Percentiles rank a stretch among this genome's conserved stretches.
Conservation (phyloP, 1,140 invertebrate species). For the Elymnias hypermnestra region DNA sequence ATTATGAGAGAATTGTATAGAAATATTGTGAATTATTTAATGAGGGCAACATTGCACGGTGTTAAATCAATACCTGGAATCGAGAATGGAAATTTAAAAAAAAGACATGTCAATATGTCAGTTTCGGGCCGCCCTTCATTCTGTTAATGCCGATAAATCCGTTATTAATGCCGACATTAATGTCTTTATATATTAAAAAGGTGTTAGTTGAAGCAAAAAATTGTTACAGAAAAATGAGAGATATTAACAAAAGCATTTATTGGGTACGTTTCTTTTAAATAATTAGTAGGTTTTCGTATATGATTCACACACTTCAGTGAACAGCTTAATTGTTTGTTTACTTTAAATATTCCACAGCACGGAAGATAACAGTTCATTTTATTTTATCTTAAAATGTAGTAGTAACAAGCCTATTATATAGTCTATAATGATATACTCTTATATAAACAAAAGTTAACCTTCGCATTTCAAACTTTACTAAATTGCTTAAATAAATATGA, state of each 20-base stretch:
- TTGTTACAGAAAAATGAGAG: constrained; percentile 34
- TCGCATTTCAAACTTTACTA: no score
- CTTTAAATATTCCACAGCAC: constrained; percentile 1
- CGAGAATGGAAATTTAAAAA: background rate
- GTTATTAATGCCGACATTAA: constrained; percentile 24
- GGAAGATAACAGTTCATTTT: no score
- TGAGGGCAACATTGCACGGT: no score
- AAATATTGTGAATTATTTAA: no score
- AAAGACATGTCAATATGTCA: background rate
- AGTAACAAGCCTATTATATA: no score
- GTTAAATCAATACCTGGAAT: background rate
- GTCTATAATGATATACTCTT: no score
- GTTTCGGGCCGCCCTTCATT: background rate
- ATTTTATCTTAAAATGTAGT: no score
- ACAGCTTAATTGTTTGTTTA: background rate
- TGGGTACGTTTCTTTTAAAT: constrained; percentile 40
- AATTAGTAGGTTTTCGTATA: constrained; percentile 20
- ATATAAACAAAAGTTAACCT: no score
- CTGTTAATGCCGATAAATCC: background rate
- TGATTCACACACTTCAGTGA: background rate
- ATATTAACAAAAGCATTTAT: constrained; percentile 34
- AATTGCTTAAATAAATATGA: no score
- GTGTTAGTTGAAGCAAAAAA: constrained; percentile 36
- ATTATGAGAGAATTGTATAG: no score
- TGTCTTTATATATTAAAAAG: constrained; percentile 50